These are phyloP conservation scores for Lymantria monacha DNA, from an alignment of 2,888 invertebrate genomes.

Conservation along the genomic window DNA sequence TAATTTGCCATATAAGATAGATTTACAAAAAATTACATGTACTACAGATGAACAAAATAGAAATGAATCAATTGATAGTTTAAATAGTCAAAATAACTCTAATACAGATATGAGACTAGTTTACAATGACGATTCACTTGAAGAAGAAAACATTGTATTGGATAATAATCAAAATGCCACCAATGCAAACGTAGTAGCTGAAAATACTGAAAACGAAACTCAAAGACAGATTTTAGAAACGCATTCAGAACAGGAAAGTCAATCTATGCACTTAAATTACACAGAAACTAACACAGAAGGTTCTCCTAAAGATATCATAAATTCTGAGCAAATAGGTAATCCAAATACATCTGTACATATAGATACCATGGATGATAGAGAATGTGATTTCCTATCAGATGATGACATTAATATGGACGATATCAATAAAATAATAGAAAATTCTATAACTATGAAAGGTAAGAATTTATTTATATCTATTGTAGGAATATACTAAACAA, in stretches of 20 bases:
- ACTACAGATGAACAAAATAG: conserved; percentile 4
- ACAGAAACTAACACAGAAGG: conserved; percentile 19
- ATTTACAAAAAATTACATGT: background rate
- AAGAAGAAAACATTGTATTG: conserved; percentile 32
- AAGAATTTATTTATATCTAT: conserved; percentile 5
- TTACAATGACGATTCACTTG: conserved; percentile 37
- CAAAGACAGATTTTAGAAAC: background rate
- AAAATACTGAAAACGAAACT: conserved; percentile 5
- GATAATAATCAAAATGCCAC: conserved; percentile 11
- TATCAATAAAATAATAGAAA: conserved; percentile 63
- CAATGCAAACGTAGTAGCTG: conserved; percentile 4
- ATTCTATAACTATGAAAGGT: conserved; percentile 58
- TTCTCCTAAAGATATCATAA: background rate
- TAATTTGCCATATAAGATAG: background rate
- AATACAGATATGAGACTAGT: conserved; percentile 37
- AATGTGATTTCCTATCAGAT: conserved; percentile 50
- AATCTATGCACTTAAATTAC: conserved; percentile 26
- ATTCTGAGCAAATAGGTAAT: conserved; percentile 1
- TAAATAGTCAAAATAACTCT: conserved; percentile 24
- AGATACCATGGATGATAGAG: conserved; percentile 11
- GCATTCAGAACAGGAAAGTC: conserved; percentile 27
- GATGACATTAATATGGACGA: conserved; percentile 63
- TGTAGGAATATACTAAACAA: background rate
- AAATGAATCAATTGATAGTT: conserved; percentile 1
- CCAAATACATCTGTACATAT: conserved; percentile 11